These are phyloP conservation scores for Eufriesea mexicana DNA, from an alignment of 1,140 invertebrate genomes.

Conservation along the genomic window DNA sequence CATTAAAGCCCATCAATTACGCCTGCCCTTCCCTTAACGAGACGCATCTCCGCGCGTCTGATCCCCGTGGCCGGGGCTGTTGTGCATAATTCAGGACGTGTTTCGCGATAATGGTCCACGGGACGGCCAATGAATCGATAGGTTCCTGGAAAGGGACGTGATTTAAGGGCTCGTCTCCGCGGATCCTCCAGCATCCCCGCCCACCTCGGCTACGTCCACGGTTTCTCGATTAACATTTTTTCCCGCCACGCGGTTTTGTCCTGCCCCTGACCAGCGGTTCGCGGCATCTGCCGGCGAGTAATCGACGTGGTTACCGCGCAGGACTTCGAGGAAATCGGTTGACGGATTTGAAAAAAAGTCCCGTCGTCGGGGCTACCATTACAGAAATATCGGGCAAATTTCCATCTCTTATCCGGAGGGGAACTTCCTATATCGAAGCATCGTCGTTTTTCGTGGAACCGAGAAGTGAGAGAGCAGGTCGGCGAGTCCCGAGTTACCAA, in stretches of 20 bases:
- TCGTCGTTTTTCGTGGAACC: background rate
- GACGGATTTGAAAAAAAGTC: background rate
- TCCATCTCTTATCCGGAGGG: too few relatives aligned
- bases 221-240: constrained; percentile 57
- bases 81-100: constrained; percentile 64
- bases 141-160: constrained; percentile 60
- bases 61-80: background rate
- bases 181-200: background rate
- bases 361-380: too few relatives aligned
- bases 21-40: constrained; percentile 32
- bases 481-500: too few relatives aligned
- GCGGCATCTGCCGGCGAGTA: too few relatives aligned
- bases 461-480: background rate
- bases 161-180: constrained; percentile 51
- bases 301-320: background rate
- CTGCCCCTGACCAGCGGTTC: background rate
- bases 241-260: constrained; percentile 9
- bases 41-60: constrained; percentile 12
- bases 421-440: background rate
- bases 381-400: too few relatives aligned
- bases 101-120: constrained; percentile 57
- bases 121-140: constrained; percentile 50
- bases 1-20: constrained; percentile 72
- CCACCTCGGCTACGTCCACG: background rate
- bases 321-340: constrained; percentile 6